Evolutionary conservation across 2,113 vertebrate genomes (phyloP), one percentile per base, ranked within the genome.

Genomic region (Stictonetta naevosa): DNA sequence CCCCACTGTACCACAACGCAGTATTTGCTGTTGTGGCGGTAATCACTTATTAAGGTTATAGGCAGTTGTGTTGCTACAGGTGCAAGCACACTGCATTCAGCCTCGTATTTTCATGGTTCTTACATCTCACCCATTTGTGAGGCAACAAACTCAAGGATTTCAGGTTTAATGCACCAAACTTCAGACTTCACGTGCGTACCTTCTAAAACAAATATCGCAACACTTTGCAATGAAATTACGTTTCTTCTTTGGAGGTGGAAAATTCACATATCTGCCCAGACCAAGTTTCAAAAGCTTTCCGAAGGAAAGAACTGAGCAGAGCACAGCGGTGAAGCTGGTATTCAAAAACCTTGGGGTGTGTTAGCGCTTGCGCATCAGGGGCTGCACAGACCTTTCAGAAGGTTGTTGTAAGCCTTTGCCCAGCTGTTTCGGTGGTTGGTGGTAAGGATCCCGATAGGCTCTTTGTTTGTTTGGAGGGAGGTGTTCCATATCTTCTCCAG

Each of bases 401-500:
- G 99, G 89, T 98, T 99, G 97, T 97, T 99, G 95, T 99, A 99
- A 25, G 99, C 99, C 94, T 99, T 99, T 88, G 99, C 99, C 99
- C 99, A 99, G 89, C 98, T 99, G 98, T 99, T 99, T 46, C 99
- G 98, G 96, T 99, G 99, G 97, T 99, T 99, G 38, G 99, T 99
- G 25, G 99, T 99, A 38, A 99, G 98, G 94, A 99, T 99, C 59
- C 99, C 99, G 63, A 99, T 97, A 0, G 99, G 99, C 94, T 99
- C 99, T 97, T 99, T 99, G 97, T 99, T 99, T 48, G 99, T 98
- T 96, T 99, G 99, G 79, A 99, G 97, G 7, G 99, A 99, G 0
- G 99, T 99, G 93, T 99, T 99, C 99, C 99, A 99, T 95, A 99
- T 99, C 98, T 99, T 99, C 95, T 99, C 99, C 95, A 99, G 95